A percentile compares a stretch with the other conserved stretches of the same genome.
phyloP scores from a whole-genome alignment of 2,888 invertebrate genomes.

The Priapulus caudatus region DNA sequence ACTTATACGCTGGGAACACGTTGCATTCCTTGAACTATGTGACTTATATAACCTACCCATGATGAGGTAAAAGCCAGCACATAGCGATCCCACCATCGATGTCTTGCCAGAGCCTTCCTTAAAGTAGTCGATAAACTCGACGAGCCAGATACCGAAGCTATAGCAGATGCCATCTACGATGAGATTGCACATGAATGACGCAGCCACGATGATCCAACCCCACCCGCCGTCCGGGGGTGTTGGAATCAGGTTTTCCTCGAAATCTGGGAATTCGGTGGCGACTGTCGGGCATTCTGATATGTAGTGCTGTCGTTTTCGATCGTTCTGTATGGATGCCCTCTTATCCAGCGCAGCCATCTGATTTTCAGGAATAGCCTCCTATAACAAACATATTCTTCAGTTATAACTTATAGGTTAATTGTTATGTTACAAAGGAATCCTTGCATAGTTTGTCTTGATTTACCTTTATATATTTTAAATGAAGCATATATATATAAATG shows the following conservation, averaged over 20 bases:
- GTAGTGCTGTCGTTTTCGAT: background rate
- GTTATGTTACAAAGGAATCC: too few relatives aligned
- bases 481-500: too few relatives aligned
- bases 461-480: too few relatives aligned
- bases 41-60: too few relatives aligned
- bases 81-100: background rate
- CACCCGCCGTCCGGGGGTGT: background rate
- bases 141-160: background rate
- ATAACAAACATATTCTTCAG: too few relatives aligned
- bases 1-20: too few relatives aligned
- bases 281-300: background rate
- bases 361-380: background rate
- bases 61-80: background rate
- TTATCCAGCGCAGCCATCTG: background rate
- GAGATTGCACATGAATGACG: background rate
- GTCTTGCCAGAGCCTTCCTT: background rate
- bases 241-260: background rate
- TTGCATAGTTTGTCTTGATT: too few relatives aligned
- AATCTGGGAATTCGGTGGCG: background rate
- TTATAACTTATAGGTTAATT: too few relatives aligned
- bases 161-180: conserved; percentile 3
- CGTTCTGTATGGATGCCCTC: background rate
- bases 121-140: background rate
- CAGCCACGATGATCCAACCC: background rate
- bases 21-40: too few relatives aligned